Conservation (phyloP, 2,797 vertebrate genomes). For the Micromesistius poutassou region DNA sequence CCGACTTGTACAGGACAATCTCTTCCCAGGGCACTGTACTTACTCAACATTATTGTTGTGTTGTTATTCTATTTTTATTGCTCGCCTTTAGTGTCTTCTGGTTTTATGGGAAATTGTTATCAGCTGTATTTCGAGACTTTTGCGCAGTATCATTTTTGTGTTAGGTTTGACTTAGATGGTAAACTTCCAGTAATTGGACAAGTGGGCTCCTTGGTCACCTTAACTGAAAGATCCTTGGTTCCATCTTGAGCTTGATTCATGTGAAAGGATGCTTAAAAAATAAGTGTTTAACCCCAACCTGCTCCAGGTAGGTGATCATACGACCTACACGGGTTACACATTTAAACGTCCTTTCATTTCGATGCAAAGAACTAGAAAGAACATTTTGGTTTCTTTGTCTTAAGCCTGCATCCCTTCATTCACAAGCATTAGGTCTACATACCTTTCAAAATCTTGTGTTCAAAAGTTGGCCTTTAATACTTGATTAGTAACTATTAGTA, state of each 20-base stretch:
- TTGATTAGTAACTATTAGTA: not conserved
- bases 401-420: too few relatives aligned
- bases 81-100: not conserved
- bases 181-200: not conserved
- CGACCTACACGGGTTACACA: not conserved
- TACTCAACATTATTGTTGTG: not conserved
- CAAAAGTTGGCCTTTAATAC: not conserved
- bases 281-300: not conserved
- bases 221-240: not conserved
- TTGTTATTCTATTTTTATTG: constrained; percentile 7
- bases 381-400: too few relatives aligned
- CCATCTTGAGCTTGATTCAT: not conserved
- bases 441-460: too few relatives aligned
- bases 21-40: not conserved
- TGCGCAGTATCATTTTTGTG: not conserved
- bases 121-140: not conserved
- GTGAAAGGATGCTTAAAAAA: not conserved
- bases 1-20: not conserved
- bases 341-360: too few relatives aligned
- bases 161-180: not conserved
- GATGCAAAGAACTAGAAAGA: too few relatives aligned
- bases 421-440: too few relatives aligned
- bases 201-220: not conserved
- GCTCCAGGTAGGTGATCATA: not conserved
- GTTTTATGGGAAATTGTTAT: not conserved